phyloP scores from a whole-genome alignment of 2,113 vertebrate genomes.

The Megaleporinus macrocephalus region DNA sequence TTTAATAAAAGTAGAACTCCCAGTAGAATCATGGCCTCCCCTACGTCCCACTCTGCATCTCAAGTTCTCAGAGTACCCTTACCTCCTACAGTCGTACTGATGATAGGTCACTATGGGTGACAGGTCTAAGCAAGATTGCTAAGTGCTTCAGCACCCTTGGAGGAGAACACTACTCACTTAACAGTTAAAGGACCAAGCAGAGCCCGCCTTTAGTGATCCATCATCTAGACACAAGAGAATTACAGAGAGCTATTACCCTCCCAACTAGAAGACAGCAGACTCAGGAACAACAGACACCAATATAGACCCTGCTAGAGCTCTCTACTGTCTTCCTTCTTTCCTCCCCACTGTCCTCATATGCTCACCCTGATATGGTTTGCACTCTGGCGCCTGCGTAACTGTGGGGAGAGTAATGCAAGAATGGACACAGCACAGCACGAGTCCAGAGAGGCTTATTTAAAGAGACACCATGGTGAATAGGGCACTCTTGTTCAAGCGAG shows the following conservation, averaged over 20 bases:
- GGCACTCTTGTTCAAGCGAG: constrained; percentile 2
- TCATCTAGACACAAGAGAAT: neutral
- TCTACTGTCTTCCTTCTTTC: neutral
- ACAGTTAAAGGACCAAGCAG: too few relatives aligned
- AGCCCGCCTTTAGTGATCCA: too few relatives aligned
- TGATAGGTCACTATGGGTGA: too few relatives aligned
- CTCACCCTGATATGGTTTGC: constrained; percentile 5
- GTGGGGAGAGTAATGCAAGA: neutral
- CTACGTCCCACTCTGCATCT: too few relatives aligned
- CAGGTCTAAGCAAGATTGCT: too few relatives aligned
- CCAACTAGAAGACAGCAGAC: neutral
- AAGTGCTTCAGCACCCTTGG: too few relatives aligned
- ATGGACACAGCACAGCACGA: neutral
- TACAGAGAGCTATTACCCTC: neutral
- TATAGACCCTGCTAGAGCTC: neutral
- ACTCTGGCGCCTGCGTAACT: neutral
- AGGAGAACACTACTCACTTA: too few relatives aligned
- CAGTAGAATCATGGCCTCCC: too few relatives aligned
- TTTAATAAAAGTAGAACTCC: too few relatives aligned
- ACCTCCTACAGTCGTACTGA: too few relatives aligned
- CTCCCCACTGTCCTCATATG: neutral
- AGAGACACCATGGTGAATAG: neutral
- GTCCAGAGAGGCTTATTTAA: constrained; percentile 30
- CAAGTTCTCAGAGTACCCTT: too few relatives aligned
- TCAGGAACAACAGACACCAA: neutral